These are phyloP conservation scores for Ascaphus truei DNA, from an alignment of 2,113 vertebrate genomes.

Conservation along the genomic window DNA sequence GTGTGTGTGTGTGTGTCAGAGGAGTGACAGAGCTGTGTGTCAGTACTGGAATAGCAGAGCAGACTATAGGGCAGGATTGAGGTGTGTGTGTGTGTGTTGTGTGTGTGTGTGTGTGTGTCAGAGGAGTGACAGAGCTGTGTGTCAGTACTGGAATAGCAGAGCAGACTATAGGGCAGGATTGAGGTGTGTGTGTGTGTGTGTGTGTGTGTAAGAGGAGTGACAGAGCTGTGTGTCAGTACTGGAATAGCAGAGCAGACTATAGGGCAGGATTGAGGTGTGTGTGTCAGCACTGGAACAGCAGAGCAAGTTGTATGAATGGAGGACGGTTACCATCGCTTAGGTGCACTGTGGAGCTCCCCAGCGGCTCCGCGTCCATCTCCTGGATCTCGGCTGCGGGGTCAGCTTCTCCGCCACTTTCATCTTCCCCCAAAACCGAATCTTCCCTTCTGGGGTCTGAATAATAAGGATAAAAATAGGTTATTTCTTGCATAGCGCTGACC, in stretches of 20 bases:
- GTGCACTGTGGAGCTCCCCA: conserved; percentile 56
- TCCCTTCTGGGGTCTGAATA: conserved; percentile 76
- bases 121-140: background rate
- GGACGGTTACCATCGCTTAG: conserved; percentile 71
- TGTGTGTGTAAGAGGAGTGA: no score
- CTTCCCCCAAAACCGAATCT: conserved; percentile 93
- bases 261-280: no score
- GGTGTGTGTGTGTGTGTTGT: no score
- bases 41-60: background rate
- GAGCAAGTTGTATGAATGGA: background rate
- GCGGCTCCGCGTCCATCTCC: conserved; percentile 45
- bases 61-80: no score
- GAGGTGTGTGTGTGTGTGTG: background rate
- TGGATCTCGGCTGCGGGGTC: conserved; percentile 69
- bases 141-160: background rate
- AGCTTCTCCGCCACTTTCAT: conserved; percentile 83
- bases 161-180: background rate
- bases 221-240: background rate
- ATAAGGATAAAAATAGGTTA: background rate
- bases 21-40: no score
- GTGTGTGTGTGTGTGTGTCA: no score
- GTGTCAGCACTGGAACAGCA: conserved; percentile 22
- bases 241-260: no score
- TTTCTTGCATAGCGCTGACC: no score
- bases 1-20: no score